A percentile compares a stretch with the other conserved stretches of the same genome.
These are phyloP conservation scores for Calliphora vicina DNA, from an alignment of 1,140 invertebrate genomes.

Conservation along the genomic window DNA sequence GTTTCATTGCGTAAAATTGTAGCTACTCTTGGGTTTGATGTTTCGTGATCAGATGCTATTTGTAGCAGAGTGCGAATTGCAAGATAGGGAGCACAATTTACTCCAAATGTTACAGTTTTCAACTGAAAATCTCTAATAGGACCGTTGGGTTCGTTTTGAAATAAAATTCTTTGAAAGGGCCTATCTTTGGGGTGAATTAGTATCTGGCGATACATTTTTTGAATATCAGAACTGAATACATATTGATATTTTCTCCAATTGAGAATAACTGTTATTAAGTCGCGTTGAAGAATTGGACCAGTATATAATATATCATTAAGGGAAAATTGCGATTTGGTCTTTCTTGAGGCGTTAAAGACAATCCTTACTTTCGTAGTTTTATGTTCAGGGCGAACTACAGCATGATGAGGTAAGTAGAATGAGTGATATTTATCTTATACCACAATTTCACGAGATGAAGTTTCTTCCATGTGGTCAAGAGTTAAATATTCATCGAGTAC, in stretches of 20 bases:
- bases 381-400: background rate
- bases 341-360: background rate
- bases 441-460: background rate
- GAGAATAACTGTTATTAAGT: background rate
- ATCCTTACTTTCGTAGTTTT: background rate
- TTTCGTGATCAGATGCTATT: background rate
- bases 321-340: background rate
- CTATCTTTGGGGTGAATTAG: background rate
- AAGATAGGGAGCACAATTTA: background rate
- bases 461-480: background rate
- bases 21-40: background rate
- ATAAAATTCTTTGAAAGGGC: background rate
- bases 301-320: background rate
- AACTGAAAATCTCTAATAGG: conserved; percentile 2
- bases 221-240: background rate
- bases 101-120: background rate
- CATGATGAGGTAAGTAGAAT: conserved; percentile 23
- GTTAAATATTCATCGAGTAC: conserved; percentile 4
- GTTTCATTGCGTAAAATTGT: background rate
- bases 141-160: background rate
- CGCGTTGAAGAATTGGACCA: background rate
- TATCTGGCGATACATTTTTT: no score
- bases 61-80: background rate
- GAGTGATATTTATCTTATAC: background rate
- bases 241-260: conserved; percentile 9